phyloP scores from a whole-genome alignment of 2,888 invertebrate species.

The Seira sanloemensis region DNA sequence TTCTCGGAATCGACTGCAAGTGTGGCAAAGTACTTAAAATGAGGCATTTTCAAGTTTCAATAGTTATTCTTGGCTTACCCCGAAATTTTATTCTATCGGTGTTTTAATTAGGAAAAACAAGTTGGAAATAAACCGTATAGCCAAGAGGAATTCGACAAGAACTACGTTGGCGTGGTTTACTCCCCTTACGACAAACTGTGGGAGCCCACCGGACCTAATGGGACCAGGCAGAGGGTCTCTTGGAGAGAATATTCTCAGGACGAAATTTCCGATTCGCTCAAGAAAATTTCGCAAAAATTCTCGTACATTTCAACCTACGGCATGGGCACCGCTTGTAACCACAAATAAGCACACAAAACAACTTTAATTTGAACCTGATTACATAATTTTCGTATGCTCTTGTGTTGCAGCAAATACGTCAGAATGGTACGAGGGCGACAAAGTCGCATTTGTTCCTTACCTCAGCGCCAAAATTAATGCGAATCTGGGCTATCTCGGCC shows the following conservation, averaged over 20 bases:
- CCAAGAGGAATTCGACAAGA: constrained; percentile 43
- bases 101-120: not conserved
- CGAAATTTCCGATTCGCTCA: constrained; percentile 35
- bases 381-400: constrained; percentile 1
- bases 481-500: constrained; percentile 21
- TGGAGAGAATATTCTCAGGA: constrained; percentile 36
- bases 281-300: constrained; percentile 44
- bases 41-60: not conserved
- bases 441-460: constrained; percentile 28
- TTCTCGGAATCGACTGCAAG: not conserved
- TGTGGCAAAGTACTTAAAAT: not conserved
- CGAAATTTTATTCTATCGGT: too few species aligned
- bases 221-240: not conserved
- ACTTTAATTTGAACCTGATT: not conserved
- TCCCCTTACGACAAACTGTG: constrained; percentile 62
- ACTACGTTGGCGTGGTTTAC: constrained; percentile 56
- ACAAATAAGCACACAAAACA: not conserved
- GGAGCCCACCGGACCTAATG: constrained; percentile 28
- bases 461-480: constrained; percentile 53
- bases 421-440: constrained; percentile 54
- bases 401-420: constrained; percentile 33
- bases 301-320: constrained; percentile 44
- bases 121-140: not conserved
- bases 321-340: constrained; percentile 60
- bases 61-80: not conserved